These are phyloP conservation scores for Tridacna gigas DNA, from an alignment of 2,888 invertebrate species.

Conservation along the genomic window DNA sequence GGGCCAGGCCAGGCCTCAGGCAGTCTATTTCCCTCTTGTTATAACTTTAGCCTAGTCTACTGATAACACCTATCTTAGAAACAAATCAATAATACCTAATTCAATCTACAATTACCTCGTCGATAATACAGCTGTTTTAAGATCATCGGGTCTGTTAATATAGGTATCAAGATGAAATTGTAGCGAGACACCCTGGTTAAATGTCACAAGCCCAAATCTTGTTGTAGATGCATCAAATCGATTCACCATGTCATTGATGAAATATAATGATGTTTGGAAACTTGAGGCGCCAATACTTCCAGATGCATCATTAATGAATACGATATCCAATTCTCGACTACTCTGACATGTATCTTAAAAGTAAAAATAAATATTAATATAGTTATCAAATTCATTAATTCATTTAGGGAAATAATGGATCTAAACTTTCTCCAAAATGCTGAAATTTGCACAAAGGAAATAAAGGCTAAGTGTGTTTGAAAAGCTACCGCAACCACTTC, in stretches of 20 bases:
- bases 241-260: slow-evolving; percentile 4
- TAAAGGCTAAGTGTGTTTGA: too few species aligned
- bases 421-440: too few species aligned
- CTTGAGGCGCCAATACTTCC: background rate
- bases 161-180: background rate
- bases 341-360: background rate
- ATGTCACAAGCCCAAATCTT: background rate
- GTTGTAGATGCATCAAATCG: background rate
- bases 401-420: too few species aligned
- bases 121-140: background rate
- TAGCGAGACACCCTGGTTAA: background rate
- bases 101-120: background rate
- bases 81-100: background rate
- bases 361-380: background rate
- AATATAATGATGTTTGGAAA: background rate
- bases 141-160: background rate
- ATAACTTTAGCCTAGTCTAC: too few species aligned
- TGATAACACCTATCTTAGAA: too few species aligned
- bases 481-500: too few species aligned
- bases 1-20: too few species aligned
- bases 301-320: slow-evolving; percentile 1
- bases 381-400: background rate
- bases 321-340: background rate
- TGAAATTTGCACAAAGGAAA: too few species aligned
- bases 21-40: too few species aligned